Base-by-base conservation (phyloP, 2,113 vertebrate species). In the Indri indri region DNA sequence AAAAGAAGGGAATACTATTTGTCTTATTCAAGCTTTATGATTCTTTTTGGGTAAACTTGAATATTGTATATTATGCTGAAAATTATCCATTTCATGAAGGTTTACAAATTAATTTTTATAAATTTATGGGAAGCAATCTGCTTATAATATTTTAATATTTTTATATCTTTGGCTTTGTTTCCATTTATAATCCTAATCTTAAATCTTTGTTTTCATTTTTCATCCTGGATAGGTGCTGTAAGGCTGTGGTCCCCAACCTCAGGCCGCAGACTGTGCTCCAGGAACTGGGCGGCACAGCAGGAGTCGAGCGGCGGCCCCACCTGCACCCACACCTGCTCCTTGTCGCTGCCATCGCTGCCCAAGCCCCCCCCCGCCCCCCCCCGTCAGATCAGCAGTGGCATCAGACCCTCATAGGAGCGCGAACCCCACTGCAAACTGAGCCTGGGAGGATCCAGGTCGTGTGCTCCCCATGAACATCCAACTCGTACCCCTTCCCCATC, bases 281-380 rank as follows among this genome's bases (percentile, higher is more conserved):
- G 17, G 52, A 54, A 54, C 16, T 3, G 17, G 17, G 52, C 52
- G 4, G 52, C 52, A 54, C 17, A 17, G 16, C 52, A 54, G 52
- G 17, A 18, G 52, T 17, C 17, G 16, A 54, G 52, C 3, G 3
- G 54, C 7, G 1, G 54, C 18, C 20, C 54, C 7, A 57, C 54
- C 54, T 57, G 52, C 16, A 52, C 52, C 14, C 52, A 52, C 52
- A 52, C 16, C 5, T 17, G 52, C 52, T 52, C 52, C 52, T 16
- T 14, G 16, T 52, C 52, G 16, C 52, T 52, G 1, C 4, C 52
- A 52, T 52, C 52, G 16, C 52, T 16, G 17, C 16, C 52, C 52
- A 1, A 17, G 52, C 14, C 52, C 16, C 14, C 11, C 12, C 50
- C 12, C 2, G n/a, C 1, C 3, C 47, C 47, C 12, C 11, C 2